A percentile compares a stretch with the other conserved stretches of the same genome.
phyloP scores from a whole-genome alignment of 2,113 vertebrate species.

The Hipposideros armiger region DNA sequence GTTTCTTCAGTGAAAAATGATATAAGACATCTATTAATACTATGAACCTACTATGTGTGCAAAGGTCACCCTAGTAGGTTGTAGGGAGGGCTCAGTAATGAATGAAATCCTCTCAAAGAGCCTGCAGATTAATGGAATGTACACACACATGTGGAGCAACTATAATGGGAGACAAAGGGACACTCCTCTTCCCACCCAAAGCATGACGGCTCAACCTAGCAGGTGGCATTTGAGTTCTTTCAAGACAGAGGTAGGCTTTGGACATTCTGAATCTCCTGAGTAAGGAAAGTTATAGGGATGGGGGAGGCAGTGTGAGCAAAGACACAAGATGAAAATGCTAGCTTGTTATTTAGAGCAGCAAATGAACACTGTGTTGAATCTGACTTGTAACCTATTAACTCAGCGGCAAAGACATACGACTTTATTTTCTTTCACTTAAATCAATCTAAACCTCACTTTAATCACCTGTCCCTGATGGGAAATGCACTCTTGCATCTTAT shows the following conservation, averaged over 20 bases:
- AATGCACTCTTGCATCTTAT: not conserved
- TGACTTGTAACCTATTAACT: not conserved
- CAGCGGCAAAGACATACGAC: not conserved
- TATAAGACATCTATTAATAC: not conserved
- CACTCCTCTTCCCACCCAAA: not conserved
- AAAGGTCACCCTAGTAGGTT: not conserved
- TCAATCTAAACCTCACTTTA: not conserved
- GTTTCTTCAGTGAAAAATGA: not conserved
- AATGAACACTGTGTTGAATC: not conserved
- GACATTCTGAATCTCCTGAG: not conserved
- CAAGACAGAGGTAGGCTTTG: not conserved
- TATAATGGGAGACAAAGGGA: not conserved
- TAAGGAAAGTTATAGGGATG: not conserved
- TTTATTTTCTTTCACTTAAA: constrained; percentile 32
- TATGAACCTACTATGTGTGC: not conserved
- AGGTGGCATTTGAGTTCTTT: not conserved
- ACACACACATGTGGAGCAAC: not conserved
- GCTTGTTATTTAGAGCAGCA: not conserved
- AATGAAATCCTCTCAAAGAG: not conserved
- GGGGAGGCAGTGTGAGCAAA: not conserved
- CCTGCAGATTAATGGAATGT: not conserved
- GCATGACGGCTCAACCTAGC: not conserved
- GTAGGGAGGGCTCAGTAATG: not conserved
- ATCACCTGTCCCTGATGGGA: not conserved
- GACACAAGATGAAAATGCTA: not conserved